Base-by-base conservation (phyloP, 2,113 vertebrate species). In the Catharus fuscescens region DNA sequence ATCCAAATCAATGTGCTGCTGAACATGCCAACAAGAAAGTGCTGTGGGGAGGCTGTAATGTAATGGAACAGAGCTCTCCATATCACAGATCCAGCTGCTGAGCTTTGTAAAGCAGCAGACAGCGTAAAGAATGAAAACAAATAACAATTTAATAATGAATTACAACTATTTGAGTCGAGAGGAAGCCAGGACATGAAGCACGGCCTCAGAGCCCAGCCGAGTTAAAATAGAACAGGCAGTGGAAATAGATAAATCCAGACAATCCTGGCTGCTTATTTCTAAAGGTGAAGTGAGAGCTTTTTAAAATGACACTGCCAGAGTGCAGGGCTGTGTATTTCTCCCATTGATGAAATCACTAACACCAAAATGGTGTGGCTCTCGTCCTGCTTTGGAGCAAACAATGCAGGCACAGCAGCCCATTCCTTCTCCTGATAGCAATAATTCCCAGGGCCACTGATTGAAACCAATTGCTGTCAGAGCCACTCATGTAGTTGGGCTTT, bases 121-220 rank as follows among this genome's bases (percentile, higher is more conserved):
- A 83, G 80, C 5, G 1, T 74, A 66, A 83, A 81, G 86, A 93
- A 91, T 67, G 73, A 91, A 95, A 96, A 95, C 86, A 93, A 94
- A 45, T 86, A 96, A 93, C 89, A 91, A 48, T 82, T 95, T 88
- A 92, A 95, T 96, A 92, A 94, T 93, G 86, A 97, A 96, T 96
- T 94, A 92, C 54, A 93, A 69, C 93, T 87, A 89, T 38, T 60
- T 78, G 78, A 92, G 56, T 90, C 10, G 0, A 93, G 92, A 81
- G 86, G 80, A 86, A 83, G 66, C 71, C 88, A 86, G 72, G 69
- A 73, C 92, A 40, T 50, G 65, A 93, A 80, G 83, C 76, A 80
- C 0, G 10, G 71, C 81, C 87, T 92, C 67, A 73, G 77, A 95
- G 45, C 59, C 81, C 86, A 70, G 3, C 70, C 28, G 86, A 92